Evolutionary conservation across 2,888 invertebrate species (phyloP).

Genomic region (Crossocerus cetratus): DNA sequence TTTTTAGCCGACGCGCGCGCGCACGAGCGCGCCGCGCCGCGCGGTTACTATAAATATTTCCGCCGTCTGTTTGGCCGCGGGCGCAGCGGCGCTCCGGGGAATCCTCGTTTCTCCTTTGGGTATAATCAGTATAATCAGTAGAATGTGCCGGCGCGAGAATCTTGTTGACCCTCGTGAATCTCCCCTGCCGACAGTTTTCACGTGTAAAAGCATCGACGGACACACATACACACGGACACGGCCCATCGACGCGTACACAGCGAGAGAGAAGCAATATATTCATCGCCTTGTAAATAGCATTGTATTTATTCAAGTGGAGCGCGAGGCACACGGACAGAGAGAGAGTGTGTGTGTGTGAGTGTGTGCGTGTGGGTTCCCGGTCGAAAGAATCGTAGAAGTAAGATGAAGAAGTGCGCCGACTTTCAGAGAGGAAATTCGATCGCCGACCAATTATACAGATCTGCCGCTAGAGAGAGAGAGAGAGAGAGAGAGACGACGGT

Average conservation of each 20-base stretch:
- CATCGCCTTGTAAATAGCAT: slow-evolving; percentile 60
- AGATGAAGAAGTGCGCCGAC: neutral
- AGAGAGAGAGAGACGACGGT: neutral
- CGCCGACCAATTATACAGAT: neutral
- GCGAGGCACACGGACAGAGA: slow-evolving; percentile 31
- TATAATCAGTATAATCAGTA: no score
- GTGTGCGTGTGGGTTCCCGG: no score
- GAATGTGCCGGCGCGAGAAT: no score
- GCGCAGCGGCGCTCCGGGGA: no score
- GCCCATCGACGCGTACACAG: neutral
- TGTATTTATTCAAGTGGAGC: slow-evolving; percentile 63
- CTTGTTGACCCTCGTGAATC: neutral
- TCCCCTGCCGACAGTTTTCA: neutral
- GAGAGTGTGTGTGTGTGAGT: no score
- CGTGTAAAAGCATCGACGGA: neutral
- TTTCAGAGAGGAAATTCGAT: neutral
- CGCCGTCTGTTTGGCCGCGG: no score
- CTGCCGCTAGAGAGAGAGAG: no score
- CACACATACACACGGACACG: neutral
- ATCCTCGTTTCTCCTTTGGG: no score
- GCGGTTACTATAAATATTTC: no score
- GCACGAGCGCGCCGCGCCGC: no score
- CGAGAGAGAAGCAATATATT: slow-evolving; percentile 42
- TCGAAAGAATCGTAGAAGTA: no score
- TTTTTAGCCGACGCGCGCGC: no score